phyloP scores from a whole-genome alignment of 2,888 invertebrate species.

The Ectemnius lituratus region DNA sequence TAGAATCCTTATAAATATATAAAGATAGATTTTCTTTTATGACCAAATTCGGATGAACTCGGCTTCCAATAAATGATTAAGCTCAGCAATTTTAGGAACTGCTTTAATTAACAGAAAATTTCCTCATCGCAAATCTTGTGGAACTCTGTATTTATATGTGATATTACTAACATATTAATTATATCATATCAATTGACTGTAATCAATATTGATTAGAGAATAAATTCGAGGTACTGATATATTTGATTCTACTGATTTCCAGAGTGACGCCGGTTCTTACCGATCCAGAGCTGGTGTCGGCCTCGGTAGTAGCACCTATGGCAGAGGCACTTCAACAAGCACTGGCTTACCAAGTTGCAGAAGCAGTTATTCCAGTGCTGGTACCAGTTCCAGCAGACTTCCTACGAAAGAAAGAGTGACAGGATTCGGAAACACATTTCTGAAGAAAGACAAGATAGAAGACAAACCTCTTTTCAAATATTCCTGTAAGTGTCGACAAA shows the following conservation, averaged over 20 bases:
- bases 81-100: too few relatives aligned
- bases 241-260: slow-evolving; percentile 45
- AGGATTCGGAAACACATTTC: slow-evolving; percentile 61
- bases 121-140: too few relatives aligned
- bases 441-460: slow-evolving; percentile 68
- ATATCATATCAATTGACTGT: too few relatives aligned
- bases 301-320: slow-evolving; percentile 58
- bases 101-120: too few relatives aligned
- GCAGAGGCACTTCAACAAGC: slow-evolving; percentile 64
- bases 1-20: too few relatives aligned
- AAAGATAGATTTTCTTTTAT: too few relatives aligned
- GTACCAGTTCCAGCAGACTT: slow-evolving; percentile 61
- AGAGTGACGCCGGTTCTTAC: slow-evolving; percentile 71
- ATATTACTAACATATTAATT: too few relatives aligned
- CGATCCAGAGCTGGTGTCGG: slow-evolving; percentile 62
- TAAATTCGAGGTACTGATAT: slow-evolving; percentile 16
- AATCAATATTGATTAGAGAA: slow-evolving; percentile 12
- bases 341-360: slow-evolving; percentile 69
- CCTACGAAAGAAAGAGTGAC: slow-evolving; percentile 67
- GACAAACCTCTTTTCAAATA: slow-evolving; percentile 71
- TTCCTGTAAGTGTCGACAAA: slow-evolving; percentile 69
- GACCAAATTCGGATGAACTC: too few relatives aligned
- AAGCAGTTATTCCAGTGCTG: slow-evolving; percentile 64
- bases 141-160: too few relatives aligned
- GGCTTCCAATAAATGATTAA: too few relatives aligned